phyloP scores from a whole-genome alignment of 2,797 vertebrate species.

The Neomorphus geoffroyi region DNA sequence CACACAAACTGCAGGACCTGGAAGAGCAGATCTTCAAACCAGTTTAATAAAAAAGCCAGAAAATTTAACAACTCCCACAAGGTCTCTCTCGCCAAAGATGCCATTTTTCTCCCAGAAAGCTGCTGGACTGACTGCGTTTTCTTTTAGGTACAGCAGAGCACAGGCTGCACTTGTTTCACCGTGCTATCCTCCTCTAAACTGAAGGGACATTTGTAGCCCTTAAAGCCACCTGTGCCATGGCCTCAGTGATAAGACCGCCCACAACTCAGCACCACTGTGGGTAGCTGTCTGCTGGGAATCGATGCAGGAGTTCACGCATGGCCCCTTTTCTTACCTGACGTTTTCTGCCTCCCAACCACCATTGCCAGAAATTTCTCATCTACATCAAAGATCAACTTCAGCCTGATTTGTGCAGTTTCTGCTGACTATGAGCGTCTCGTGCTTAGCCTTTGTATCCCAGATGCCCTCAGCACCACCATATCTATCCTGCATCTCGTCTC shows the following conservation, averaged over 20 bases:
- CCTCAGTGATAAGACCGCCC: not conserved
- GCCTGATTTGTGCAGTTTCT: not conserved
- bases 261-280: not conserved
- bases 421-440: not conserved
- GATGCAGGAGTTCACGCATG: not conserved
- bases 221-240: not conserved
- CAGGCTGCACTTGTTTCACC: not conserved
- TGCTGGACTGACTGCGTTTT: not conserved
- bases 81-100: not conserved
- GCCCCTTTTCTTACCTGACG: not conserved
- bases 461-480: not conserved
- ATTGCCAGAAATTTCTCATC: not conserved
- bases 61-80: not conserved
- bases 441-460: not conserved
- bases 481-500: not conserved
- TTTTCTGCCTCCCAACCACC: not conserved
- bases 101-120: not conserved
- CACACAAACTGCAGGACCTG: not conserved
- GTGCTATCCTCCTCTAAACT: not conserved
- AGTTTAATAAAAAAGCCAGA: not conserved
- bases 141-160: not conserved
- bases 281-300: not conserved
- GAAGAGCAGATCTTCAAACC: not conserved
- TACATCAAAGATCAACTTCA: not conserved
- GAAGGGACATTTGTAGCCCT: not conserved